A percentile compares a stretch with the other conserved stretches of the same genome.
Conservation (phyloP, 30 jellyfish, hydroid and myxozoan species). For the Kudoa iwatai region DNA sequence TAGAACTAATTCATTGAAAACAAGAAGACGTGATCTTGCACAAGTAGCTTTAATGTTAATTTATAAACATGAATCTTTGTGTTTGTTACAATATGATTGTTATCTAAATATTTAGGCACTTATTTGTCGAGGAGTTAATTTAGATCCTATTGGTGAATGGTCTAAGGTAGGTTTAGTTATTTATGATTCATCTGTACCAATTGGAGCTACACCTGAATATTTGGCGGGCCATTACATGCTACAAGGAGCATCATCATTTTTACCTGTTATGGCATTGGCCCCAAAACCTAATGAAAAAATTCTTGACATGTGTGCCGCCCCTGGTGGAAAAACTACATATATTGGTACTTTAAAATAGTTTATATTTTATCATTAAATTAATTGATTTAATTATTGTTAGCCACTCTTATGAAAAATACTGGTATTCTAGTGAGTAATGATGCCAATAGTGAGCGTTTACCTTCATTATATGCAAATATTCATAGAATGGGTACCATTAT, state of each 20-base stretch:
- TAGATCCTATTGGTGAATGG: constrained; percentile 96
- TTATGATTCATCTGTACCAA: constrained; percentile 86
- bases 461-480: constrained; percentile 29
- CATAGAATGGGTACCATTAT: constrained; percentile 26
- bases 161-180: constrained; percentile 90
- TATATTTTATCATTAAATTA: not conserved
- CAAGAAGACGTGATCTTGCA: constrained; percentile 73
- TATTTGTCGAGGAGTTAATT: constrained; percentile 83
- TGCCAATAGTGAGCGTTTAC: constrained; percentile 36
- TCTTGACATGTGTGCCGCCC: constrained; percentile 91
- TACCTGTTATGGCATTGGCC: constrained; percentile 86
- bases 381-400: constrained; percentile 3
- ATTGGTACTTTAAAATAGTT: constrained; percentile 10
- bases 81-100: not conserved
- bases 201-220: constrained; percentile 96
- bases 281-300: constrained; percentile 61
- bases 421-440: constrained; percentile 76
- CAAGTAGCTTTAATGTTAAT: constrained; percentile 7
- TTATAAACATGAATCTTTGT: not conserved
- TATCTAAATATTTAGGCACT: constrained; percentile 9
- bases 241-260: constrained; percentile 90
- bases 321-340: constrained; percentile 92
- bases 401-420: constrained; percentile 63
- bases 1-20: constrained; percentile 45
- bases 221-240: constrained; percentile 88